Evolutionary conservation across 2,113 vertebrate species (phyloP), one percentile per base, ranked within the genome.

Genomic region (Caretta caretta): DNA sequence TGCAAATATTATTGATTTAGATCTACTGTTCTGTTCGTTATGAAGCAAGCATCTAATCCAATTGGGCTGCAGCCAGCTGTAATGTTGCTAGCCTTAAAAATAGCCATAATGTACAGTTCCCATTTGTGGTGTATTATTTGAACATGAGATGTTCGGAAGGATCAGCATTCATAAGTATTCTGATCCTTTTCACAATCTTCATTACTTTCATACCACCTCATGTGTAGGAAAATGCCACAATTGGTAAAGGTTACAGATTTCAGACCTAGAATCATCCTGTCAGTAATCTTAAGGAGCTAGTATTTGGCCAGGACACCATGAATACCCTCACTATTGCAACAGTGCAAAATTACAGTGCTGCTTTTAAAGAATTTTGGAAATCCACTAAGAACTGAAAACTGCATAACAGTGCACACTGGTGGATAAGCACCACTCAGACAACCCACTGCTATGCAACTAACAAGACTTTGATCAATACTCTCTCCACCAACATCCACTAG

Each of bases 141-240:
- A 24, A 57, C 0, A 4, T 12, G 84, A 84, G 57, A 38, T 57
- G 57, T 5, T 88, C 51, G 75, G 83, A 86, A 84, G 69, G 31
- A 85, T 42, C 42, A 85, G 31, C 10, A 57, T 93, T 88, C 88
- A 31, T 57, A 90, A 88, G 31, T 13, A n/a, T 76, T 85, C n/a
- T 3, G 92, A 87, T 79, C 16, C 53, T 59, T 95, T 94, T 53
- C 90, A 84, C 87, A 75, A 42, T 3, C 50, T 86, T 96, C 95
- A 86, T 97, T 97, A 96, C 81, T 83, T 51, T 82, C 94, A 94
- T 96, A 94, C 91, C 82, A 96, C 91, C 93, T 88, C 38, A 95
- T 96, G 95, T 91, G 17, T 22, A 69, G 4, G 65, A 19, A 69
- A 69, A 69, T 69, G 35, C 29, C 9, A 22, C 19, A 10, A 38